Evolutionary conservation across 1,140 invertebrate species (phyloP), one percentile per base, ranked within the genome.

Genomic region (Ephestia elutella): DNA sequence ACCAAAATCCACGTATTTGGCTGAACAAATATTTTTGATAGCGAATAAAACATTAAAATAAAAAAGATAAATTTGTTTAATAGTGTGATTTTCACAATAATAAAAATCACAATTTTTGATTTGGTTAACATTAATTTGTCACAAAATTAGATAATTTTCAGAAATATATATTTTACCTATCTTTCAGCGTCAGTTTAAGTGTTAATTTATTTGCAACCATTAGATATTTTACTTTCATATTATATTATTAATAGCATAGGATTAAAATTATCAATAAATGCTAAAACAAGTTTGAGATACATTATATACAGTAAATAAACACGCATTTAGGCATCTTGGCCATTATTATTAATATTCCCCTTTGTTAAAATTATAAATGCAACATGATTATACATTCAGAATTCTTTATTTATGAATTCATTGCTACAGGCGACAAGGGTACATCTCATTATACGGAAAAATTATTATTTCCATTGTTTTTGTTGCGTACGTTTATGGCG

Each of bases 361-460:
- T 63, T 68, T 30, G 54, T 59, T 48, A 64, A 74, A 64, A 71
- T 70, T 69, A 71, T 67, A 73, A 67, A 79, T 75, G 77, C 71
- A 77, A 67, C 72, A 68, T 56, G 65, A 80, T 80, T 82, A 80
- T 80, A 75, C 68, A 85, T 85, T 80, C 77, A 79, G 69, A 66
- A 57, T 71, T 79, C 71, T 78, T 82, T 79, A 77, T 82, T 82
- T 79, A 80, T 71, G 60, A 70, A 79, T 79, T 82, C 70, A 77
- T 80, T 57, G 71, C 75, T 59, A 56, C 49, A 63, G 63, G 70
- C 67, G 62, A 59, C 57, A 70, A 76, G 80, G 80, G 82, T 82
- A 77, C 82, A 82, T 85, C 75, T 76, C 70, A 78, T 85, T 85
- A 80, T 65, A 57, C 56, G 10, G 50, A 58, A 62, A 63, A 67